These are phyloP conservation scores for Chiridota heheva DNA, from an alignment of 35 echinoderm and acorn worm genomes.

Conservation along the genomic window DNA sequence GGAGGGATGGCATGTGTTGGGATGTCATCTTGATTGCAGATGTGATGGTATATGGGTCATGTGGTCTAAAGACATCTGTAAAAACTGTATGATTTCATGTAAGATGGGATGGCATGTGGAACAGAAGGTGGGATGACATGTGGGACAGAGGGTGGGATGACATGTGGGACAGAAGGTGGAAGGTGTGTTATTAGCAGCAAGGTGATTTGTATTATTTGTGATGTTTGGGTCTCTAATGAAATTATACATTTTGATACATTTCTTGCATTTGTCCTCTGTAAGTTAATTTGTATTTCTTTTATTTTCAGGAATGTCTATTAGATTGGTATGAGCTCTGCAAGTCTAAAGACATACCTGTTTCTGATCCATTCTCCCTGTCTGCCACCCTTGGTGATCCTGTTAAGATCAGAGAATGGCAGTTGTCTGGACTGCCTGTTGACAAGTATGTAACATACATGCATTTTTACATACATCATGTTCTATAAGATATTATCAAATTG, in stretches of 20 bases:
- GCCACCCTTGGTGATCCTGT: slow-evolving; percentile 88
- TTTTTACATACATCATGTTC: not conserved
- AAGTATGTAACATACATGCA: slow-evolving; percentile 61
- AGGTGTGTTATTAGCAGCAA: no score
- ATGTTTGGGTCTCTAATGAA: not conserved
- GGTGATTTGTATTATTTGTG: no score
- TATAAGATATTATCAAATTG: not conserved
- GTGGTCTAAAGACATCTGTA: no score
- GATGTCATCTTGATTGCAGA: no score
- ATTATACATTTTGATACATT: not conserved
- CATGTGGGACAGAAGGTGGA: no score
- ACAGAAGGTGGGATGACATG: no score
- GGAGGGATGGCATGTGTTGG: no score
- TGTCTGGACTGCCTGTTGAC: slow-evolving; percentile 89
- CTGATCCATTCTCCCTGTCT: slow-evolving; percentile 70
- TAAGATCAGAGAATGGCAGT: slow-evolving; percentile 86
- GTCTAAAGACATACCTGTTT: slow-evolving; percentile 83
- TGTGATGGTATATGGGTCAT: no score
- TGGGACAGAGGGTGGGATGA: no score
- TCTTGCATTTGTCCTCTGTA: not conserved
- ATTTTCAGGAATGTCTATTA: slow-evolving; percentile 79
- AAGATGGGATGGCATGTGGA: no score
- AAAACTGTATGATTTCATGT: no score
- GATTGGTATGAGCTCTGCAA: slow-evolving; percentile 91
- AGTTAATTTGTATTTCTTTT: no score